Conservation (phyloP, 2,888 invertebrate genomes). For the Drosophila infuscata region DNA sequence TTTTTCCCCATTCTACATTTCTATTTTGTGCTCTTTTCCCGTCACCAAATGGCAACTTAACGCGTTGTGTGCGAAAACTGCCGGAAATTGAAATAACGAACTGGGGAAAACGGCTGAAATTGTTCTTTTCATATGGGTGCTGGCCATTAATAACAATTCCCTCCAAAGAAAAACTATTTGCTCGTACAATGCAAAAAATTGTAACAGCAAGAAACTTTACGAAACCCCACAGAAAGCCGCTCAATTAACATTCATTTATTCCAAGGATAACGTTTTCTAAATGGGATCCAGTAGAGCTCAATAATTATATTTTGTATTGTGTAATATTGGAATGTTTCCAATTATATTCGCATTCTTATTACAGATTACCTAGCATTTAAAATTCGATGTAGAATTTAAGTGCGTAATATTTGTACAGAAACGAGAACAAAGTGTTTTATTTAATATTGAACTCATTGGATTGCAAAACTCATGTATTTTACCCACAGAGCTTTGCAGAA, state of each 20-base stretch:
- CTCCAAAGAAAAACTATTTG: constrained; percentile 40
- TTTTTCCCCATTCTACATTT: constrained; percentile 43
- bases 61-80: constrained; percentile 57
- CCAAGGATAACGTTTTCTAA: background rate
- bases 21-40: constrained; percentile 31
- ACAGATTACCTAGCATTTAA: background rate
- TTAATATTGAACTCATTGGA: background rate
- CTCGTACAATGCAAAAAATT: constrained; percentile 24
- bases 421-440: background rate
- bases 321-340: background rate
- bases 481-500: background rate
- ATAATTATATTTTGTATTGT: background rate
- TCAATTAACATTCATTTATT: constrained; percentile 37
- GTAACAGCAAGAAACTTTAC: constrained; percentile 14
- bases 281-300: background rate
- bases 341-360: background rate
- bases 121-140: constrained; percentile 42
- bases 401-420: too few relatives aligned
- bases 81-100: constrained; percentile 70
- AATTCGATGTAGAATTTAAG: too few relatives aligned
- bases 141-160: constrained; percentile 62
- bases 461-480: background rate
- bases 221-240: background rate
- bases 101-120: constrained; percentile 25
- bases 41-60: constrained; percentile 69